Evolutionary conservation across 2,113 vertebrate genomes (phyloP).

Genomic region (Chloropsis hardwickii): DNA sequence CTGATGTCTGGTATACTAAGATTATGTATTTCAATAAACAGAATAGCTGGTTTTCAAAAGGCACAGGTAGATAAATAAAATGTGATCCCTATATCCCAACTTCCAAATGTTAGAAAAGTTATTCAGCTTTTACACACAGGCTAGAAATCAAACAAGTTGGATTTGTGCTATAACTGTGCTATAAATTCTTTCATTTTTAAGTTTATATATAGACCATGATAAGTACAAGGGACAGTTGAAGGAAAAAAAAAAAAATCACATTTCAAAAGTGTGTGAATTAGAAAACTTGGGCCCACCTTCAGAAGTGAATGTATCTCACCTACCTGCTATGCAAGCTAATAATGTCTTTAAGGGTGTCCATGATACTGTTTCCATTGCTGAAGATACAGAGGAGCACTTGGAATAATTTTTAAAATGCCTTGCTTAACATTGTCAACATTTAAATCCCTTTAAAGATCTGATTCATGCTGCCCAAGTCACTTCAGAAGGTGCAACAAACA

Average conservation of each 20-base stretch:
- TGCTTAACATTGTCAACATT: neutral
- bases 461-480: neutral
- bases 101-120: neutral
- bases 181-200: conserved; percentile 42
- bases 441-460: neutral
- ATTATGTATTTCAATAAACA: neutral
- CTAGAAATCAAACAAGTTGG: conserved; percentile 44
- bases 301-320: neutral
- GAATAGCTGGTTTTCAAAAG: conserved; percentile 43
- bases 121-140: neutral
- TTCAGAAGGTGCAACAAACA: neutral
- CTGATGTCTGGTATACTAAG: conserved; percentile 25
- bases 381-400: neutral
- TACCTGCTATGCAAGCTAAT: neutral
- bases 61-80: conserved; percentile 32
- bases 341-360: neutral
- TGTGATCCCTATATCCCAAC: neutral
- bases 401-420: neutral
- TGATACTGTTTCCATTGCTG: neutral
- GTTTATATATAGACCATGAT: neutral
- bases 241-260: neutral
- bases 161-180: neutral
- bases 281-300: neutral
- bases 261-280: conserved; percentile 2
- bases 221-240: neutral